These are phyloP conservation scores for Leucoraja erinaceus DNA, from an alignment of 2,113 vertebrate species.

Conservation along the genomic window DNA sequence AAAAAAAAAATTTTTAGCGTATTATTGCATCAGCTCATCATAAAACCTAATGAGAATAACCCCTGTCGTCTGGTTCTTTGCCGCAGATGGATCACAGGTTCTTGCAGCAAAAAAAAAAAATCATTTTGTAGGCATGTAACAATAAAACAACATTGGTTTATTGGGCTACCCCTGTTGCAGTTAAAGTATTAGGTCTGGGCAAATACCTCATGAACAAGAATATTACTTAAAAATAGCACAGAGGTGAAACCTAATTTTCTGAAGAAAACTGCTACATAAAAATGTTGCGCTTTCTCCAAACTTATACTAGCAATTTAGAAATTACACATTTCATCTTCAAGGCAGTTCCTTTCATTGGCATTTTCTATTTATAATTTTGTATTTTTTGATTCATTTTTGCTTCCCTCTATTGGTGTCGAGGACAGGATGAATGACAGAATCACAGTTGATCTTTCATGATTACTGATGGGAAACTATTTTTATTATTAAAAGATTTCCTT, in stretches of 20 bases:
- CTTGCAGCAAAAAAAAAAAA: neutral
- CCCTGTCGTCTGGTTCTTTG: neutral
- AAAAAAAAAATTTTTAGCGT: too few species aligned
- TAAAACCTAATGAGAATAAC: neutral
- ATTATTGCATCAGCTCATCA: neutral
- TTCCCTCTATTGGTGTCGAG: neutral
- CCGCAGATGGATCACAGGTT: neutral
- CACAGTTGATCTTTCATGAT: neutral
- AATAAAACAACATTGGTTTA: neutral
- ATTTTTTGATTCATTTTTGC: conserved; percentile 18
- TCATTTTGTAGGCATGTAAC: neutral
- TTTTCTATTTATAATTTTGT: neutral
- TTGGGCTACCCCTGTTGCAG: neutral
- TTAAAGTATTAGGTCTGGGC: neutral
- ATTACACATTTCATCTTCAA: conserved; percentile 8
- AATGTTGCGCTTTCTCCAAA: neutral
- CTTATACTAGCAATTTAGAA: neutral
- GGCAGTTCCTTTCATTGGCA: neutral
- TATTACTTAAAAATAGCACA: conserved; percentile 13
- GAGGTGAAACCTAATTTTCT: neutral
- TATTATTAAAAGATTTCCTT: neutral
- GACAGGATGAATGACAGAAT: neutral
- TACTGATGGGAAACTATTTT: neutral
- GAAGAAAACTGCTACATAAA: neutral
- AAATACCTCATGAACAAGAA: neutral